Evolutionary conservation across 2,888 invertebrate genomes (phyloP).

Genomic region (Phlogophora meticulosa): DNA sequence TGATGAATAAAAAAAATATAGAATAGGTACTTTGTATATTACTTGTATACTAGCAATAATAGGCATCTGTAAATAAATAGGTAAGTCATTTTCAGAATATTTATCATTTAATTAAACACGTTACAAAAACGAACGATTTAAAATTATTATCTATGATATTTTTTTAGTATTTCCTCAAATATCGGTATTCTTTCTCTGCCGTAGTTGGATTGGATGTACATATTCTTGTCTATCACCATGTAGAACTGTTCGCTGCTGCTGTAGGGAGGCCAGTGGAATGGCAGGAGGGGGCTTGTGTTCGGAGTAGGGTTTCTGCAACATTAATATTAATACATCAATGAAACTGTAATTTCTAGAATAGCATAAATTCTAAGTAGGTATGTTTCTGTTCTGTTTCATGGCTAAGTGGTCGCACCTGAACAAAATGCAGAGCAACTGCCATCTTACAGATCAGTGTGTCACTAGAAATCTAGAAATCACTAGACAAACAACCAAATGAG

Average conservation of each 20-base stretch:
- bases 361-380: too few relatives aligned
- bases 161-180: slow-evolving; percentile 73
- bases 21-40: background rate
- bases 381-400: too few relatives aligned
- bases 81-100: background rate
- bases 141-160: slow-evolving; percentile 33
- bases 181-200: slow-evolving; percentile 72
- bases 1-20: too few relatives aligned
- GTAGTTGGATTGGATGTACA: slow-evolving; percentile 63
- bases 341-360: too few relatives aligned
- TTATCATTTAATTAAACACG: background rate
- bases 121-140: background rate
- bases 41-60: too few relatives aligned
- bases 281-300: slow-evolving; percentile 41
- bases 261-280: slow-evolving; percentile 68
- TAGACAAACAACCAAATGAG: too few relatives aligned
- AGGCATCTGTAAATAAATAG: background rate
- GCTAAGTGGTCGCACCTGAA: too few relatives aligned
- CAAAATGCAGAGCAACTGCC: too few relatives aligned
- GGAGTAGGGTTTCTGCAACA: slow-evolving; percentile 72
- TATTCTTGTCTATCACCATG: slow-evolving; percentile 62
- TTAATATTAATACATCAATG: background rate
- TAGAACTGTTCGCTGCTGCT: slow-evolving; percentile 43
- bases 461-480: too few relatives aligned
- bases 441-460: too few relatives aligned